Evolutionary conservation across 2,888 invertebrate species (phyloP), one percentile per base, ranked within the genome.

Genomic region (Apotomis betuletana): DNA sequence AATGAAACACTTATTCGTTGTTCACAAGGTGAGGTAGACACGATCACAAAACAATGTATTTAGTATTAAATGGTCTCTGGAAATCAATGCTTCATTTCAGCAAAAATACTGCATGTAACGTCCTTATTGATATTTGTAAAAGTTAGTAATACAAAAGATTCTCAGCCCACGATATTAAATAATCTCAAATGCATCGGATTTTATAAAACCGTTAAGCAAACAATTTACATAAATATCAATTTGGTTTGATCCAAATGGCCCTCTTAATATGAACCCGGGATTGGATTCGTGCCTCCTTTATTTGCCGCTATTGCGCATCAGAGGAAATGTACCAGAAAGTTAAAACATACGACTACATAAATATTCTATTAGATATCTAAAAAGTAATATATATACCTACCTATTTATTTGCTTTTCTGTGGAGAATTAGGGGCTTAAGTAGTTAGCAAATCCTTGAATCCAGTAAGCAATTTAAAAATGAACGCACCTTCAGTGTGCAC

Each of bases 161-260:
- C 9, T 27, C 38, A 57, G 27, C 41, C 60, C 12, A 3, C 61
- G 12, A 61, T 61, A 15, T 58, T 52, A 13, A 13, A 13, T 4
- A 38, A 9, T 52, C 38, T 27, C 5, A 38, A 27, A n/a, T 10
- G 41, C 4, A 64, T 27, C 4, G 54, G 63, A 9, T 64, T 55
- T 64, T 55, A 10, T 41, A 12, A 44, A 64, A 54, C 6, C 44
- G 54, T 4, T 54, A 64, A 64, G 12, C 41, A 55, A 10, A 10
- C 5, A 12, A 13, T 64, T 55, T n/a, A 15, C 52, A 41, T 69
- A 69, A 69, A 69, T 62, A 69, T 62, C 69, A 69, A 69, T 69
- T 62, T 62, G 13, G 49, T 46, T 57, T 62, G 49, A 69, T 57
- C 62, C 62, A 15, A 62, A 55, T 55, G 36, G 8, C 62, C 54